Evolutionary conservation across 2,797 vertebrate genomes (phyloP), one percentile per base, ranked within the genome.

Genomic region (Siniperca obscura): DNA sequence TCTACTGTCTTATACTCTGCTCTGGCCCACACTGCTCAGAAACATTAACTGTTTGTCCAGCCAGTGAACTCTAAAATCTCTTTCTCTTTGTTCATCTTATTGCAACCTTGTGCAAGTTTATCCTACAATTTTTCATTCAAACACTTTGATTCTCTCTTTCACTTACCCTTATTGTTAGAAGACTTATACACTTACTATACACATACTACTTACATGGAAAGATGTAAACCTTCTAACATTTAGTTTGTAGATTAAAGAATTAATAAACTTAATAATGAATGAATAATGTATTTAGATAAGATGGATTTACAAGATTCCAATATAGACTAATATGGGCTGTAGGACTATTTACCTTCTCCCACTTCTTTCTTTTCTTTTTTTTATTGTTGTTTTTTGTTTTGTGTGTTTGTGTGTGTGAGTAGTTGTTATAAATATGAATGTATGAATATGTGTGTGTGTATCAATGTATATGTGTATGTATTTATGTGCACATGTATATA

Each of bases 41-140:
- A 46, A 71, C 73, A 84, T 82, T 76, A 81, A 79, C 79, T 57
- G 65, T 83, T 79, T 71, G 81, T 86, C 82, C 74, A 87, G 82
- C 76, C 55, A 70, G 76, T 81, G 56, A 82, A 81, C 67, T 86
- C 61, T 62, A 57, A 76, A 74, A 80, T 81, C n/a, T 48, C 42
- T 46, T 48, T 64, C 9, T 66, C 76, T 81, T 77, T 74, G 16
- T 64, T 79, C 50, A 30, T 74, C 25, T 76, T 38, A 60, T 21
- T 46, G 34, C 55, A 60, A 27, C 50, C 69, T 40, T 76, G 42
- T 56, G 62, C 14, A 9, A 57, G 60, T 69, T 70, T 17, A 52
- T 42, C 22, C 57, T 11, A 11, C 61, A 59, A n/a, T 36, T 16
- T 74, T 12, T 27, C 40, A 56, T 21, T 61, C 64, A 30, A 72